Evolutionary conservation across 2,797 vertebrate species (phyloP).

Genomic region (Arnoldichthys spilopterus): DNA sequence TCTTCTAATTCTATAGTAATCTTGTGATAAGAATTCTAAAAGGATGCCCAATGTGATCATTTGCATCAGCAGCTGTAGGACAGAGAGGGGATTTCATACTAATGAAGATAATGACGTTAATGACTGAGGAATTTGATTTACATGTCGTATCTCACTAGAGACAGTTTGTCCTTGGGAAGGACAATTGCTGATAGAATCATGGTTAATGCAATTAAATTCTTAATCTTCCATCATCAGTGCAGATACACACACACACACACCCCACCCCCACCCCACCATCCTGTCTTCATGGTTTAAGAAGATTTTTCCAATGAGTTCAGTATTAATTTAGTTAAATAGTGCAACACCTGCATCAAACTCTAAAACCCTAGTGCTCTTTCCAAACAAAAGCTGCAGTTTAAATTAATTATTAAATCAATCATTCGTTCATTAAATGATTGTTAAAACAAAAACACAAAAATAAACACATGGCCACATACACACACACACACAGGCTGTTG

Average conservation of each 20-base stretch:
- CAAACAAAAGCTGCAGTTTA: too few relatives aligned
- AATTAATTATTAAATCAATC: too few relatives aligned
- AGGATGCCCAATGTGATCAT: neutral
- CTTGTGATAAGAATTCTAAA: neutral
- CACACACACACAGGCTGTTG: too few relatives aligned
- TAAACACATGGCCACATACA: too few relatives aligned
- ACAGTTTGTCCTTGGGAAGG: neutral
- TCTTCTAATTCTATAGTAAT: neutral
- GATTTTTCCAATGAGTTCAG: too few relatives aligned
- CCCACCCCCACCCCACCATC: too few relatives aligned
- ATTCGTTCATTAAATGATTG: too few relatives aligned
- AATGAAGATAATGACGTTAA: neutral
- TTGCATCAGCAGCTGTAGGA: neutral
- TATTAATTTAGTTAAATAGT: neutral
- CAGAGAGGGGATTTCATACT: neutral
- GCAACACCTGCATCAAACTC: neutral
- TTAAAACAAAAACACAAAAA: too few relatives aligned
- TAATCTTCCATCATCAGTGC: neutral
- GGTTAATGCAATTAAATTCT: neutral
- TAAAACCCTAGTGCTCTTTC: neutral
- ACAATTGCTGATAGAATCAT: neutral
- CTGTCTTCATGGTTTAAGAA: too few relatives aligned
- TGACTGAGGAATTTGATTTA: conserved; percentile 15
- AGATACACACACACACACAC: neutral
- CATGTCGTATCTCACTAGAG: neutral